Evolutionary conservation across 2,797 vertebrate genomes (phyloP), one percentile per base, ranked within the genome.

Genomic region (Falco columbarius): DNA sequence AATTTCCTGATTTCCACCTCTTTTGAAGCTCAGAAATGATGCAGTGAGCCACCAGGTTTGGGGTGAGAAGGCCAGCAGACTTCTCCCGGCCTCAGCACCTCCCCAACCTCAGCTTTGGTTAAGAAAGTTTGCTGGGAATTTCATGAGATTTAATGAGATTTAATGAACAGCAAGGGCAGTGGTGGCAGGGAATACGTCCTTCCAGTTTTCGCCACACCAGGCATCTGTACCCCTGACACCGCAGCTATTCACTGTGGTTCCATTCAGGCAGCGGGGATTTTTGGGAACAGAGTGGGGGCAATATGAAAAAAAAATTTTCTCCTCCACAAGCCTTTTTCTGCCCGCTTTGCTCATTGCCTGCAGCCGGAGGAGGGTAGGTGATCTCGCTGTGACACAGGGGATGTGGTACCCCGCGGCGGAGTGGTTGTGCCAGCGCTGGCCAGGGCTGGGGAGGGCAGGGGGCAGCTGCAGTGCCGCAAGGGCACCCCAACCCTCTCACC

Each of bases 381-480:
- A 17, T 81, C 12, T 63, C 0, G 0, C 14, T 54, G 38, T 66
- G 73, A 24, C 38, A 65, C 14, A 0, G 0, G 20, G 32, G 29
- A 26, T 1, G 7, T 30, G 51, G 46, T 29, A 55, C 27, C 16
- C 58, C 1, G 1, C 54, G 18, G 5, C 7, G 2, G 49, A 32
- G 62, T 2, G 12, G 34, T 55, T 2, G 4, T 12, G 20, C 36
- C 29, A 16, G 40, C 1, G 3, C 26, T 6, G 7, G 29, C 4
- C 15, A 27, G 34, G 40, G 9, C 32, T 5, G 4, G 38, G 21
- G 17, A 73, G 46, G 27, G 40, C 51, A 40, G 21, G 2, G 38
- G 49, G 34, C 16, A 58, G 14, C 36, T 18, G 2, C 23, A 4
- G 0, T 14, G 12, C 44, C 17, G 1, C 4, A 1, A 54, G 44